phyloP scores from a whole-genome alignment of 2,888 invertebrate species.

The Melolontha melolontha region DNA sequence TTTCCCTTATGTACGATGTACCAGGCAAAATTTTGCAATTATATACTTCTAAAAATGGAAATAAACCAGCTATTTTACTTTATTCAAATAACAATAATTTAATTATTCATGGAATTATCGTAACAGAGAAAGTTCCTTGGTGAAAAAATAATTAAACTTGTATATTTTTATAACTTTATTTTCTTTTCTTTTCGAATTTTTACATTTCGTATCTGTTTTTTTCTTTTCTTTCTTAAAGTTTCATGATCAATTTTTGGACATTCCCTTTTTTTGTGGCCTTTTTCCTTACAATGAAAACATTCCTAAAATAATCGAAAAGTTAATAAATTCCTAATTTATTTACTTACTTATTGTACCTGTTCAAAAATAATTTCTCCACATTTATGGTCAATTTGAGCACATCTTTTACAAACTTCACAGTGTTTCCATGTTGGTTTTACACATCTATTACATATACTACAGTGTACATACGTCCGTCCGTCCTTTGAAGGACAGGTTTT shows the following conservation, averaged over 20 bases:
- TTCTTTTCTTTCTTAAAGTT: slow-evolving; percentile 61
- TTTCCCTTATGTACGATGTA: too few relatives aligned
- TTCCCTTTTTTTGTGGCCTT: slow-evolving; percentile 69
- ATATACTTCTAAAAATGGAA: too few relatives aligned
- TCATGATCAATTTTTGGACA: slow-evolving; percentile 66
- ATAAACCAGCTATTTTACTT: too few relatives aligned
- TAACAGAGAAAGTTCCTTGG: too few relatives aligned
- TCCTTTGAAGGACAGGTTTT: slow-evolving; percentile 79
- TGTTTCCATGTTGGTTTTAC: slow-evolving; percentile 89
- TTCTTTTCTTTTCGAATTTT: slow-evolving; percentile 41
- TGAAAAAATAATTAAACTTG: too few relatives aligned
- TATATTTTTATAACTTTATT: slow-evolving; percentile 34
- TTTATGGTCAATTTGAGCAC: slow-evolving; percentile 69
- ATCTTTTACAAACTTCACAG: slow-evolving; percentile 78
- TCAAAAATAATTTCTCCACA: slow-evolving; percentile 64
- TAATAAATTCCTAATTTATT: background rate
- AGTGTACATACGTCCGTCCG: slow-evolving; percentile 78
- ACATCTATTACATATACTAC: slow-evolving; percentile 75
- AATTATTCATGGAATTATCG: too few relatives aligned
- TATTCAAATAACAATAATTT: too few relatives aligned
- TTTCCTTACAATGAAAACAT: slow-evolving; percentile 70
- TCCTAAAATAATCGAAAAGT: slow-evolving; percentile 61
- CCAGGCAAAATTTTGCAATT: too few relatives aligned
- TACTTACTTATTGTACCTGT: slow-evolving; percentile 54
- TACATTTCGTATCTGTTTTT: slow-evolving; percentile 49